A percentile compares a stretch with the other conserved stretches of the same genome.
phyloP scores from a whole-genome alignment of 2,888 invertebrate genomes.

The Sylvicola cinctus region DNA sequence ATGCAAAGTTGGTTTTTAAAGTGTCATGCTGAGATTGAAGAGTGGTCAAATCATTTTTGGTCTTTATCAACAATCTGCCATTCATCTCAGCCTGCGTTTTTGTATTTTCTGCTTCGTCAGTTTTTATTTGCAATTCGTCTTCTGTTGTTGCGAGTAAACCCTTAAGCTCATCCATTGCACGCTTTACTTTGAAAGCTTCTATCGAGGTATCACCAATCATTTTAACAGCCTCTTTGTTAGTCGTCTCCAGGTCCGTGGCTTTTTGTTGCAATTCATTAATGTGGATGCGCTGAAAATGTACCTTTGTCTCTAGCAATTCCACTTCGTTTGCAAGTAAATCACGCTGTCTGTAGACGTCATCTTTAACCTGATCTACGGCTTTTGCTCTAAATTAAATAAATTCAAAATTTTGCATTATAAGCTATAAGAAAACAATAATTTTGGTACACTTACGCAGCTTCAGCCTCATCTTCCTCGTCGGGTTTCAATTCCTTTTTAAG shows the following conservation, averaged over 20 bases:
- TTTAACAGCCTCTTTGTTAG: slow-evolving; percentile 20
- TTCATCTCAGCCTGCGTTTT: slow-evolving; percentile 5
- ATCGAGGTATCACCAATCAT: slow-evolving; percentile 22
- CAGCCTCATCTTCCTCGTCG: slow-evolving; percentile 1
- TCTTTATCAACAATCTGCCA: slow-evolving; percentile 13
- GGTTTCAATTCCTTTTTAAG: slow-evolving; percentile 13
- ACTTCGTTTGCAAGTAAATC: slow-evolving; percentile 20
- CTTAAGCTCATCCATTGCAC: slow-evolving; percentile 16
- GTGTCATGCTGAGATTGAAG: slow-evolving; percentile 20
- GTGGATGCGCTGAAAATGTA: slow-evolving; percentile 20
- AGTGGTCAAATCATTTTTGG: slow-evolving; percentile 22
- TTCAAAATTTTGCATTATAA: too few species aligned
- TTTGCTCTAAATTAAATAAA: too few species aligned
- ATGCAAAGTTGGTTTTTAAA: slow-evolving; percentile 18
- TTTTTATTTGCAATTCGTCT: slow-evolving; percentile 15
- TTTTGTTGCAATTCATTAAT: slow-evolving; percentile 20
- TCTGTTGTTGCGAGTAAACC: slow-evolving; percentile 16
- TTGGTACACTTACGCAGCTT: not conserved
- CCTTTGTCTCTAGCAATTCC: slow-evolving; percentile 18
- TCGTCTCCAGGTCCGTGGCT: slow-evolving; percentile 18
- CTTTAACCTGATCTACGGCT: slow-evolving; percentile 9
- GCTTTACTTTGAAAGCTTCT: slow-evolving; percentile 20
- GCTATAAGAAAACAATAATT: not conserved
- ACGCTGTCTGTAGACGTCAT: slow-evolving; percentile 12
- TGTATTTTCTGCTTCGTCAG: slow-evolving; percentile 4